Base-by-base conservation (phyloP, 2,113 vertebrate genomes). In the Atherinomorus stipes region DNA sequence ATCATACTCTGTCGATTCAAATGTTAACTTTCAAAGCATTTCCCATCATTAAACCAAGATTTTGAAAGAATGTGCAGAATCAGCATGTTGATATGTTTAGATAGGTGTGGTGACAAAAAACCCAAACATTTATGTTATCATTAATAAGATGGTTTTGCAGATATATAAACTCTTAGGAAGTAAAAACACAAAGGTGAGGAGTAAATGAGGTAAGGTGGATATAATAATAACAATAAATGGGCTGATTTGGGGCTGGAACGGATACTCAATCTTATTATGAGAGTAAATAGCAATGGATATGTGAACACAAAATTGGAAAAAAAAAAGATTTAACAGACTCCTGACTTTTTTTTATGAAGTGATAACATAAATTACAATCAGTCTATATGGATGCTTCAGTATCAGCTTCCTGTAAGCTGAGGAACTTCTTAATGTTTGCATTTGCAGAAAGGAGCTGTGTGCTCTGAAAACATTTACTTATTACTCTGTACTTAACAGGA, bases 81-180 rank as follows among this genome's bases (percentile, higher is more conserved):
- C 49, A 51, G 56, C 58, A 65, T 38, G 49, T 58, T 63, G n/a
- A 21, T 54, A 34, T 79, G 76, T 82, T 89, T 80, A 64, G 18
- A 83, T 45, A 57, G 79, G 71, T 65, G 44, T 64, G 51, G 19
- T 66, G 47, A 62, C 71, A 50, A 76, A 59, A 74, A 76, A 80
- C 71, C 80, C 13, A 84, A 77, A 37, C 51, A 50, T 71, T 85
- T 21, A 16, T 90, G 80, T 87, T 89, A 68, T 89, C 47, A 71
- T 74, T 85, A 85, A 86, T 79, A 86, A 87, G 57, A 75, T 54
- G 13, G 19, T 53, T 80, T 75, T 38, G 76, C 22, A 64, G 7
- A 9, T 50, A 66, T 26, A 23, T 64, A 74, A 71, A 78, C 59
- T 64, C 52, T 53, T 8, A 18, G 42, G 23, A 74, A 78, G 23